Evolutionary conservation across 2,797 vertebrate genomes (phyloP).

Genomic region (Atherinosoma microstoma): DNA sequence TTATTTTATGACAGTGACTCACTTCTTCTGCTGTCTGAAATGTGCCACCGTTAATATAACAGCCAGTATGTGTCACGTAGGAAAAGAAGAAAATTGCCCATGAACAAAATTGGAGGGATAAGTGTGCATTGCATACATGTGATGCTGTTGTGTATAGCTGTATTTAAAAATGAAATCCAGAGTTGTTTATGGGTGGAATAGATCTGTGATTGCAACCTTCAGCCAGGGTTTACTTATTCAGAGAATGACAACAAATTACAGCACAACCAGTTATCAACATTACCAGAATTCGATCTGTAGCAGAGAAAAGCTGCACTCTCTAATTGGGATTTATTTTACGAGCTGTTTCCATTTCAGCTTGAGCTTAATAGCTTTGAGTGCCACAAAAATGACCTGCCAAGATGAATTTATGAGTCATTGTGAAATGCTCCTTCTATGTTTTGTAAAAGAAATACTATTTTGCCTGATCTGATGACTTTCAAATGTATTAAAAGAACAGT

Average conservation of each 20-base stretch:
- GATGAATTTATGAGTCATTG: background rate
- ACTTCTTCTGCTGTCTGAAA: slow-evolving; percentile 29
- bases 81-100: slow-evolving; percentile 4
- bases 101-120: background rate
- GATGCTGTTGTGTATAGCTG: slow-evolving; percentile 4
- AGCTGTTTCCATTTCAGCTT: background rate
- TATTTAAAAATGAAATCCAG: slow-evolving; percentile 15
- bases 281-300: background rate
- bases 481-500: background rate
- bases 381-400: background rate
- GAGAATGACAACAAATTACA: background rate
- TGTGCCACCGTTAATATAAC: background rate
- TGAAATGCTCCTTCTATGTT: background rate
- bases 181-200: background rate
- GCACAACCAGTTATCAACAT: background rate
- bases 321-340: background rate
- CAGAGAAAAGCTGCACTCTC: background rate
- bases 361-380: background rate
- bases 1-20: slow-evolving; percentile 50
- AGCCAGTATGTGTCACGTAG: background rate
- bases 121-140: background rate
- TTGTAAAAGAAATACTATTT: background rate
- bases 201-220: background rate
- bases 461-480: background rate
- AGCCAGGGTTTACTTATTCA: background rate